A percentile compares a stretch with the other conserved stretches of the same genome.
Conservation (phyloP, 2,888 invertebrate genomes). For the Iselma pallidipennis region DNA sequence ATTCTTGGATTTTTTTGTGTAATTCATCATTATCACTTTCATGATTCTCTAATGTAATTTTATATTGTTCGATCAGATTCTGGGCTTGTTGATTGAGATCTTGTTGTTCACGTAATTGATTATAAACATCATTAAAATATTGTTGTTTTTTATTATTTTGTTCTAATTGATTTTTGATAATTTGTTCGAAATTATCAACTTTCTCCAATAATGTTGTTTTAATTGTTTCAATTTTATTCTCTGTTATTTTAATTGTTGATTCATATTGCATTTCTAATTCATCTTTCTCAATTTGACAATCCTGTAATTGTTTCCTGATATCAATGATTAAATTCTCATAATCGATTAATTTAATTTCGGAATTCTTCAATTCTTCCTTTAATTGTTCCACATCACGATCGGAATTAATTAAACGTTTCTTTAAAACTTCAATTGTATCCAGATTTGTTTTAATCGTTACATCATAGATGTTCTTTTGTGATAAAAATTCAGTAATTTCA, state of each 20-base stretch:
- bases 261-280: conserved; percentile 49
- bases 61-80: conserved; percentile 28
- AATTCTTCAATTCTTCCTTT: conserved; percentile 51
- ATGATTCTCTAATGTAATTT: conserved; percentile 31
- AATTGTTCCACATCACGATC: conserved; percentile 64
- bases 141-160: conserved; percentile 28
- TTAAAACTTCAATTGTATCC: conserved; percentile 64
- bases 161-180: conserved; percentile 7
- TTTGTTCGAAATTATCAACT: conserved; percentile 33
- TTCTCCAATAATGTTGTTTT: conserved; percentile 43
- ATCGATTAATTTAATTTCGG: conserved; percentile 46
- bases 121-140: conserved; percentile 34
- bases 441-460: conserved; percentile 64
- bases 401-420: conserved; percentile 62
- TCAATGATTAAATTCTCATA: conserved; percentile 46
- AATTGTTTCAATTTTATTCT: conserved; percentile 39
- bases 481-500: conserved; percentile 56
- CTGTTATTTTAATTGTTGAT: conserved; percentile 40
- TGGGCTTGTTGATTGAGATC: conserved; percentile 31
- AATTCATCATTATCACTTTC: conserved; percentile 18
- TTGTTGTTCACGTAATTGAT: conserved; percentile 38
- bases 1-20: conserved; percentile 4
- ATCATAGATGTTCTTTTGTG: conserved; percentile 63
- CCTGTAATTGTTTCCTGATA: conserved; percentile 41
- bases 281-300: conserved; percentile 40